A percentile compares a stretch with the other conserved stretches of the same genome.
phyloP scores from a whole-genome alignment of 2,888 invertebrate genomes.

The Arrhopalites spinosus region DNA sequence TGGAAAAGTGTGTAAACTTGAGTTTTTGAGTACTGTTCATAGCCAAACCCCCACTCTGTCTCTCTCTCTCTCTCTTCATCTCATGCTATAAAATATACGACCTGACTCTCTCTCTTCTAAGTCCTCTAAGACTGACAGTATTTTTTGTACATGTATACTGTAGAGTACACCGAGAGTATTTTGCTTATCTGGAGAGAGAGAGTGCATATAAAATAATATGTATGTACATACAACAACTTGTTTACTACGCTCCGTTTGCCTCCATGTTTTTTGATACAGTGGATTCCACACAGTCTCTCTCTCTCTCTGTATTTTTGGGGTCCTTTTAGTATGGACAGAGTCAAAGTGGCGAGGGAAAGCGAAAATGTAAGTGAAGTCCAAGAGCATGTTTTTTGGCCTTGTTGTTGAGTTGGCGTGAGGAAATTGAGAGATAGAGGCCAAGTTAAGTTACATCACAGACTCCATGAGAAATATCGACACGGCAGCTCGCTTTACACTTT shows the following conservation, averaged over 20 bases:
- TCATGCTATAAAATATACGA: conserved; percentile 13
- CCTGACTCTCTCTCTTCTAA: background rate
- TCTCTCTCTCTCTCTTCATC: too few species aligned
- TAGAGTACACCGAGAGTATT: background rate
- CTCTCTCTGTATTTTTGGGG: too few species aligned
- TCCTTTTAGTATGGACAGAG: too few species aligned
- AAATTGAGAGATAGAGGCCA: background rate
- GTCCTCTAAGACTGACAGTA: background rate
- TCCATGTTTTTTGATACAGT: too few species aligned
- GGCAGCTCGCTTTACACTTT: conserved; percentile 12
- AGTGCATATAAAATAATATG: too few species aligned
- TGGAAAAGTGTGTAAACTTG: background rate
- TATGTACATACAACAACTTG: too few species aligned
- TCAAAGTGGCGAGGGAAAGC: background rate
- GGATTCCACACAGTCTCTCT: background rate
- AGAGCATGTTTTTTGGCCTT: background rate
- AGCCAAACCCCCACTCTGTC: background rate
- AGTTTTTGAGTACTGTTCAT: conserved; percentile 8
- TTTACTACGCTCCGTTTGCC: background rate
- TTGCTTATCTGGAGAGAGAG: too few species aligned
- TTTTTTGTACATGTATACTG: background rate
- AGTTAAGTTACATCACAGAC: background rate
- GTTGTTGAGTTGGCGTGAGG: background rate
- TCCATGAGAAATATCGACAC: conserved; percentile 12
- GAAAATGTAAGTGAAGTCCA: background rate